phyloP scores from a whole-genome alignment of 2,888 invertebrate species.

The Stenodera caucasica region DNA sequence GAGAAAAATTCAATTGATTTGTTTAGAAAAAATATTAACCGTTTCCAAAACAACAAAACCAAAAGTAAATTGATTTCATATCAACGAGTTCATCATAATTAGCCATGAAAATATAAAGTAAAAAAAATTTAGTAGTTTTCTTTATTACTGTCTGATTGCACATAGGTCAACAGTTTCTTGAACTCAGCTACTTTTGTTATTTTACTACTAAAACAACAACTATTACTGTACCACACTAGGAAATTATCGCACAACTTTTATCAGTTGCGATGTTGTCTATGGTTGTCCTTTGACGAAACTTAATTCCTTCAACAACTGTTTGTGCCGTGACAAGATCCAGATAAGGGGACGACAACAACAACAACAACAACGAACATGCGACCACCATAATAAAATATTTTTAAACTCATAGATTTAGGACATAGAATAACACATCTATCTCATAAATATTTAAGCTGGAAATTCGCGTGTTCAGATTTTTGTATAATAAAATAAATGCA shows the following conservation, averaged over 20 bases:
- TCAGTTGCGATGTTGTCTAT: conserved; percentile 19
- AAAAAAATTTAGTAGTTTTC: not conserved
- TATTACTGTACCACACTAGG: not conserved
- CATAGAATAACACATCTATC: conserved; percentile 11
- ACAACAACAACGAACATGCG: conserved; percentile 24
- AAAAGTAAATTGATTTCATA: not conserved
- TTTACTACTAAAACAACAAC: no score
- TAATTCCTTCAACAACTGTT: conserved; percentile 28
- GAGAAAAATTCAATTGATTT: not conserved
- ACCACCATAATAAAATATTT: conserved; percentile 26
- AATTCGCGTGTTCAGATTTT: conserved; percentile 12
- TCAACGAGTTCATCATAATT: not conserved
- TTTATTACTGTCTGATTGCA: not conserved
- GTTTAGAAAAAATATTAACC: not conserved
- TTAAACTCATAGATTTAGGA: conserved; percentile 16
- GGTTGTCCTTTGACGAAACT: conserved; percentile 21
- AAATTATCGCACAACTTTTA: conserved; percentile 26
- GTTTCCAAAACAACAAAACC: not conserved
- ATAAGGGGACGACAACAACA: conserved; percentile 21
- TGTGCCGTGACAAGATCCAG: conserved; percentile 37
- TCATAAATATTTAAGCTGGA: conserved; percentile 10
- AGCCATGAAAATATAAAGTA: not conserved
- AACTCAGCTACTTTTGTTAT: not conserved
- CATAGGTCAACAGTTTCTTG: conserved; percentile 10
- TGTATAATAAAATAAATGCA: conserved; percentile 17